Evolutionary conservation across 2,113 vertebrate species (phyloP).

Genomic region (Chlamydotis undulata): DNA sequence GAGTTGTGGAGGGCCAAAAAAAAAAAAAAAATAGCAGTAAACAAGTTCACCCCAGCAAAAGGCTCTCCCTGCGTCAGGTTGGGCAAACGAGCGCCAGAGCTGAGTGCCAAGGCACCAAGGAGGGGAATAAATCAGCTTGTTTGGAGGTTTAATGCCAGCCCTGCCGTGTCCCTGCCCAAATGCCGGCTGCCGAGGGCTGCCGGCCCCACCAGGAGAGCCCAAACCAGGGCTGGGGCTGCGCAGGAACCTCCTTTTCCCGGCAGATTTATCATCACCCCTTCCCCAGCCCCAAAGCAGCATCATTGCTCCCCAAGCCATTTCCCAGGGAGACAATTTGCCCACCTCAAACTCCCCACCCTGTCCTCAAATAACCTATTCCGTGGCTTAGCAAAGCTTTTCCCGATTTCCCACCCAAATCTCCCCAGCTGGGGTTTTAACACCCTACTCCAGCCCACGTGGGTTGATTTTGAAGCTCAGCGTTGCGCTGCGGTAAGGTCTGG

Average conservation of each 20-base stretch:
- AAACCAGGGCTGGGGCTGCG: rapidly evolving
- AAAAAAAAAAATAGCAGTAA: rapidly evolving
- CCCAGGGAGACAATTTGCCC: rapidly evolving
- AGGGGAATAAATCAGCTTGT: background rate
- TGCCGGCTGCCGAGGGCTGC: rapidly evolving
- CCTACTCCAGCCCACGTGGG: background rate
- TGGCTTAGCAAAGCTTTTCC: background rate
- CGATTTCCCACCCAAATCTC: background rate
- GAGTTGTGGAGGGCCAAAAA: rapidly evolving
- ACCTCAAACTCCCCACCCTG: background rate
- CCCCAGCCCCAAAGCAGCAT: background rate
- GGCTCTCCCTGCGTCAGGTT: rapidly evolving
- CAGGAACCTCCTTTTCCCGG: background rate
- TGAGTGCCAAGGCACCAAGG: background rate
- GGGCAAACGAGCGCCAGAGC: background rate
- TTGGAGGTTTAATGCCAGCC: background rate
- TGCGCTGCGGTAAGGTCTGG: rapidly evolving
- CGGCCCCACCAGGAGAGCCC: background rate
- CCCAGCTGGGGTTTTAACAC: background rate
- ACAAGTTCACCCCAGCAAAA: background rate
- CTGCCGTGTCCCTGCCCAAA: background rate
- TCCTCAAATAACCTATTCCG: background rate
- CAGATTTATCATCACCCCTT: background rate
- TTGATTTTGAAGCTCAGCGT: rapidly evolving
- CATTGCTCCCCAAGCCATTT: rapidly evolving